A percentile compares a stretch with the other conserved stretches of the same genome.
Conservation (phyloP, 2,113 vertebrate genomes). For the Gracilinanus agilis region DNA sequence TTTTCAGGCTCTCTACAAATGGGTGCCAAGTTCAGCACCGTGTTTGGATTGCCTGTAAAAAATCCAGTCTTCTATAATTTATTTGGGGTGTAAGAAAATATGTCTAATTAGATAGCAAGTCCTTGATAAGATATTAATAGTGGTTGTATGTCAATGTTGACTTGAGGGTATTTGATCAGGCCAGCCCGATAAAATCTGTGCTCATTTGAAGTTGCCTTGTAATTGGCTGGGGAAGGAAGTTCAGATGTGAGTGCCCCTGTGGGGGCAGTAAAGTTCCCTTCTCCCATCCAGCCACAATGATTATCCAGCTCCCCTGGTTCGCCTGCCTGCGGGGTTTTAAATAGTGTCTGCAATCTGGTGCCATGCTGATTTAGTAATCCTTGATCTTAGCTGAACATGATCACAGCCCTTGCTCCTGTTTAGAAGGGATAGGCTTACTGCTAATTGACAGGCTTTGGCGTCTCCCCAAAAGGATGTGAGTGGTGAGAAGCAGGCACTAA, state of each 20-base stretch:
- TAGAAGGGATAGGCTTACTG: constrained; percentile 89
- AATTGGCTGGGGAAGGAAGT: constrained; percentile 79
- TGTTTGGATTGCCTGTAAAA: constrained; percentile 64
- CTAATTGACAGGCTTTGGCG: constrained; percentile 91
- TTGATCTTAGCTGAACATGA: constrained; percentile 90
- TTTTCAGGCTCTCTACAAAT: constrained; percentile 51
- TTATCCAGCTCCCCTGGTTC: constrained; percentile 77
- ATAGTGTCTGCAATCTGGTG: constrained; percentile 89
- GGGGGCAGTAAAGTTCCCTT: constrained; percentile 77
- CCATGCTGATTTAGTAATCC: constrained; percentile 87
- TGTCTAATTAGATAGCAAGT: constrained; percentile 76
- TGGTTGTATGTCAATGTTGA: constrained; percentile 61
- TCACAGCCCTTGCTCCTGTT: constrained; percentile 87
- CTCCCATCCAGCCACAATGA: constrained; percentile 79
- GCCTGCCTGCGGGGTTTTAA: constrained; percentile 84
- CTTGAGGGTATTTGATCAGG: constrained; percentile 73
- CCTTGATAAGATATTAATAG: constrained; percentile 68
- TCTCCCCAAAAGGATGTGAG: constrained; percentile 84
- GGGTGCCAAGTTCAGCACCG: constrained; percentile 41
- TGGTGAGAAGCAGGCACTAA: constrained; percentile 80
- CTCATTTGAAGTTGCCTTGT: constrained; percentile 78
- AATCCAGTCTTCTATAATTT: constrained; percentile 66
- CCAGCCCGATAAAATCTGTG: constrained; percentile 77
- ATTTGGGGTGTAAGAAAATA: constrained; percentile 74
- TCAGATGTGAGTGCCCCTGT: constrained; percentile 77